Base-by-base conservation (phyloP, 2,113 vertebrate species). In the Pardalotus punctatus region DNA sequence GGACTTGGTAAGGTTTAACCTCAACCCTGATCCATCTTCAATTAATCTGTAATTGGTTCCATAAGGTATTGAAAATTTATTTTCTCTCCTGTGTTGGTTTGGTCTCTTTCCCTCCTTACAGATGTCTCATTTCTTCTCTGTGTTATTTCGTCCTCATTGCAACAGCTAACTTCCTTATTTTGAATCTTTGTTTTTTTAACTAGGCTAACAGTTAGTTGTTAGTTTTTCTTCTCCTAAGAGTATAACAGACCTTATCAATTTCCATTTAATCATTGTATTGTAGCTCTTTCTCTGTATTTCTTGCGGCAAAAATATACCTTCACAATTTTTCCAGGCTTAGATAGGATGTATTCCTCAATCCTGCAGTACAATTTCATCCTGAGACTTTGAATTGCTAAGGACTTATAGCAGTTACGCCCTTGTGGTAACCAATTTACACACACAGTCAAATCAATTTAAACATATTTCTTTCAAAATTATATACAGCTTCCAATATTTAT, bases 371-470 rank as follows among this genome's bases (percentile, higher is more conserved):
- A 51, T 94, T 91, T 83, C 42, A 64, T 69, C 95, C 42, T 94
- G 78, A 91, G 50, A 80, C 15, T 83, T 82, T 45, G 19, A 95
- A 78, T 84, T 78, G 51, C 36, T 90, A 89, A 83, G 82, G 40
- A 93, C 33, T 92, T 92, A n/a, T 23, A 73, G n/a, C 40, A 78
- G 47, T 88, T 81, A 92, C 5, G n/a, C 50, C 33, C 31, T 70
- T 88, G 17, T 67, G 91, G 27, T 82, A 96, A 89, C 72, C 83
- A 93, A 88, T 96, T 94, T 93, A 33, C n/a, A 88, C 57, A 72
- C 40, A 48, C 2, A 91, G 36, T 57, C 47, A 88, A 84, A 50
- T 5, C n/a, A 88, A 60, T 88, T 90, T 71, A 88, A 67, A 14
- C 29, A 42, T 57, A 6, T 86, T 93, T 86, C 5, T 83, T 88